A percentile compares a stretch with the other conserved stretches of the same genome.
Evolutionary conservation across 2,888 invertebrate genomes (phyloP).

Genomic region (Athalia circularis): DNA sequence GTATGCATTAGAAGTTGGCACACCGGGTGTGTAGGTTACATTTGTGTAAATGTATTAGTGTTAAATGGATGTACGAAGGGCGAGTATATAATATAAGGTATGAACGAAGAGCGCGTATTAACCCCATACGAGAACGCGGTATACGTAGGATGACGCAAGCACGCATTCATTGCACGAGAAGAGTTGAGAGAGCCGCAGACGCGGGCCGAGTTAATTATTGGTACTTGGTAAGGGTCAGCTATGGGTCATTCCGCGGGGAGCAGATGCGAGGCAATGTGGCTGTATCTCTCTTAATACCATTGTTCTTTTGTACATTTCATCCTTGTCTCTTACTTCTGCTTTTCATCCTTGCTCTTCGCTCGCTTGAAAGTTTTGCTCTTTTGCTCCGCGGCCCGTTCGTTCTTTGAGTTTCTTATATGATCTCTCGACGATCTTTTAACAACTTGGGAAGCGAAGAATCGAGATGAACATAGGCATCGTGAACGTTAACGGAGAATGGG

Average conservation of each 20-base stretch:
- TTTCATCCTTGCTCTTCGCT: slow-evolving; percentile 18
- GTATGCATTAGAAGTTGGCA: neutral
- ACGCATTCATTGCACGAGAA: slow-evolving; percentile 33
- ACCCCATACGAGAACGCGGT: slow-evolving; percentile 57
- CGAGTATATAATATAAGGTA: neutral
- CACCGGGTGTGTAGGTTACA: neutral
- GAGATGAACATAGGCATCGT: neutral
- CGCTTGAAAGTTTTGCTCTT: neutral
- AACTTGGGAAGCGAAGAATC: neutral
- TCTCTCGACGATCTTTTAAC: neutral
- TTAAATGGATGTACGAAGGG: neutral
- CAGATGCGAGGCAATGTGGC: slow-evolving; percentile 68
- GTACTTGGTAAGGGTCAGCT: slow-evolving; percentile 70
- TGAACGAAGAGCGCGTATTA: slow-evolving; percentile 11
- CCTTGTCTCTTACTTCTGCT: slow-evolving; percentile 34
- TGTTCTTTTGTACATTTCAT: slow-evolving; percentile 30
- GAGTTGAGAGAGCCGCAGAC: slow-evolving; percentile 7
- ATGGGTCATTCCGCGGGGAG: slow-evolving; percentile 64
- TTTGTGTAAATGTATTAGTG: neutral
- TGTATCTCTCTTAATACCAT: slow-evolving; percentile 56
- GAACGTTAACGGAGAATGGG: too few relatives aligned
- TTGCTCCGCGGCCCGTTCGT: neutral
- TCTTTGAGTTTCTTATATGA: neutral
- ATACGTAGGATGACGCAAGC: slow-evolving; percentile 34
- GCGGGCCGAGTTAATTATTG: slow-evolving; percentile 69